Base-by-base conservation (phyloP, 2,888 invertebrate species). In the Smittia sp. region DNA sequence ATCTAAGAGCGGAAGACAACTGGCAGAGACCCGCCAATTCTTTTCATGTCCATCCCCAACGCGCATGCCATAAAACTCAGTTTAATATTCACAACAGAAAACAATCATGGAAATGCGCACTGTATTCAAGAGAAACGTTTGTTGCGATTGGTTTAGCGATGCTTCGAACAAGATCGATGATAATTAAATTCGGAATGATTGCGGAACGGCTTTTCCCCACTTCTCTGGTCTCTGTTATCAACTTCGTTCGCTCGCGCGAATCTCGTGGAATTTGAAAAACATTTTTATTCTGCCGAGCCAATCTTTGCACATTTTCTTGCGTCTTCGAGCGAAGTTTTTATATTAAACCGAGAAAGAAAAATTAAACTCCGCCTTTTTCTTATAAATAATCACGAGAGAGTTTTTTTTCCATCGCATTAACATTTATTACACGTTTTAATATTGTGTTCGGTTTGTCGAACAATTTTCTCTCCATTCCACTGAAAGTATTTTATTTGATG, bases 331-430 rank as follows among this genome's bases (percentile, higher is more conserved):
- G 46, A 24, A 6, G 27, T 63, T 25, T 63, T 63, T 2, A 63
- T 63, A 27, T 63, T 63, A 27, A 63, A 63, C 1, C 58, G 58
- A 58, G 20, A n/a, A n/a, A 72, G 18, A 54, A 72, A 72, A 72
- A 72, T 62, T 72, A 58, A 72, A 72, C 72, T 72, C 72, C 72
- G 72, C 72, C 72, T 72, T 38, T 20, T 69, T 69, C 54, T 69
- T 52, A 25, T 69, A 20, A 62, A 72, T 63, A 27, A 24, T 63
- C 63, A 27, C 63, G 22, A 9, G 63, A 63, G 20, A 58, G 25
- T 27, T 27, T 27, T 27, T 24, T 63, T 27, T 25, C 9, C 27
- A 27, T 63, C 27, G 20, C 20, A 62, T 72, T 62, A 72, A 72
- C 32, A 72, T 72, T 72, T 72, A 72, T 72, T 72, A 72, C 72